Evolutionary conservation across 53 echinoderm and acorn worm genomes (phyloP).

Genomic region (Patiria pectinifera): DNA sequence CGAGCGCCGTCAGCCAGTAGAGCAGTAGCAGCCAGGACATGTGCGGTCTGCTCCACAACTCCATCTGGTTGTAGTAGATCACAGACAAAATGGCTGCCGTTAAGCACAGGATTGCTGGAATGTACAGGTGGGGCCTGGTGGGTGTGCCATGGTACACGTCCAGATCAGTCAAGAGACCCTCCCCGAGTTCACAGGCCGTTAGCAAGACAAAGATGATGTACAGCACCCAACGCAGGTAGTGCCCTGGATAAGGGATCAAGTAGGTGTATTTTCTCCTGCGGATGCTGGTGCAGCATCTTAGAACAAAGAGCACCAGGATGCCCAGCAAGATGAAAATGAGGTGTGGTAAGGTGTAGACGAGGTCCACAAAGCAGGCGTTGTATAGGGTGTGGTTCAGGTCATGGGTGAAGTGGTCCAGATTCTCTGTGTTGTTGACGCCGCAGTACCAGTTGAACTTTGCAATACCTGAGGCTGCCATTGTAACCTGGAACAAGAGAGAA

Average conservation of each 20-base stretch:
- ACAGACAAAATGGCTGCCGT: constrained; percentile 47
- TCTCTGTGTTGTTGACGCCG: constrained; percentile 62
- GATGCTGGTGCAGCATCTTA: constrained; percentile 64
- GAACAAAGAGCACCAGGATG: constrained; percentile 57
- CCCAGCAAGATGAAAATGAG: constrained; percentile 60
- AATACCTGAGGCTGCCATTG: background rate
- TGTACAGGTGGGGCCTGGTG: constrained; percentile 70
- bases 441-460: constrained; percentile 80
- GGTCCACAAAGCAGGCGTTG: constrained; percentile 69
- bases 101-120: constrained; percentile 46
- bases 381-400: constrained; percentile 70
- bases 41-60: constrained; percentile 63
- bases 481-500: background rate
- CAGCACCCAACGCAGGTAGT: constrained; percentile 71
- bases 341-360: constrained; percentile 72
- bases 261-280: constrained; percentile 36
- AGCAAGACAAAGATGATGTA: constrained; percentile 58
- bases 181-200: constrained; percentile 51
- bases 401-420: constrained; percentile 58
- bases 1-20: constrained; percentile 72
- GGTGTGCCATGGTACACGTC: constrained; percentile 20
- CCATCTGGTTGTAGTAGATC: constrained; percentile 79
- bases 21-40: constrained; percentile 76
- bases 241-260: constrained; percentile 77
- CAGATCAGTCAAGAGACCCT: constrained; percentile 73